Evolutionary conservation across 1,140 invertebrate species (phyloP).

Genomic region (Onthophagus taurus): DNA sequence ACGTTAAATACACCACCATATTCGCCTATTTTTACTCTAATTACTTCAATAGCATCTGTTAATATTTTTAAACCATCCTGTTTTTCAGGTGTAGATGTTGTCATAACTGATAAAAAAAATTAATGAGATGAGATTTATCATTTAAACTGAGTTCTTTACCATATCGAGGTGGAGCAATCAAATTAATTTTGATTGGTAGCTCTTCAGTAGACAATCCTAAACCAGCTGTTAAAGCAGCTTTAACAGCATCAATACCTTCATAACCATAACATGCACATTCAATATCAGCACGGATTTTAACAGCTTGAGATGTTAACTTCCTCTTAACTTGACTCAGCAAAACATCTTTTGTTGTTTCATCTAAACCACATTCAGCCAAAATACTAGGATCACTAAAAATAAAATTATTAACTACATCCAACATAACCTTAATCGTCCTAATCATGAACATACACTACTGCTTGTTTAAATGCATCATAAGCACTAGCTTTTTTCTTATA

Average conservation of each 20-base stretch:
- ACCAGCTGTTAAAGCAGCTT: slow-evolving; percentile 84
- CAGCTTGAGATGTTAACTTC: slow-evolving; percentile 94
- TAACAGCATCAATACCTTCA: slow-evolving; percentile 98
- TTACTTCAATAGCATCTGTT: slow-evolving; percentile 80
- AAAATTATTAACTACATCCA: slow-evolving; percentile 7
- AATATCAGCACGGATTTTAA: slow-evolving; percentile 96
- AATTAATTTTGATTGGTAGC: slow-evolving; percentile 96
- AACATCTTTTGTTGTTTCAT: slow-evolving; percentile 86
- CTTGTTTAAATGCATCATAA: slow-evolving; percentile 98
- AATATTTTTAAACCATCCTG: slow-evolving; percentile 83
- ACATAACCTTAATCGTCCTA: no score
- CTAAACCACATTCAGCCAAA: slow-evolving; percentile 92
- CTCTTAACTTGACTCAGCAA: slow-evolving; percentile 91
- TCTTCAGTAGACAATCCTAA: slow-evolving; percentile 87
- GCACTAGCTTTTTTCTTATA: slow-evolving; percentile 87
- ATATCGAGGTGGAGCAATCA: slow-evolving; percentile 97
- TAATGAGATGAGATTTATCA: neutral
- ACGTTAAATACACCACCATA: slow-evolving; percentile 89
- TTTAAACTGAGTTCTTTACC: slow-evolving; percentile 42
- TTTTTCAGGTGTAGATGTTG: slow-evolving; percentile 94
- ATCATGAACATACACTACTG: slow-evolving; percentile 81
- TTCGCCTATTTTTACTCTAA: slow-evolving; percentile 73
- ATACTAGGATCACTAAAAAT: slow-evolving; percentile 78
- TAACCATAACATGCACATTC: slow-evolving; percentile 98
- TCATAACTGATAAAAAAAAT: slow-evolving; percentile 71